These are phyloP conservation scores for Polymixis lichenea DNA, from an alignment of 2,888 invertebrate species.

Conservation along the genomic window DNA sequence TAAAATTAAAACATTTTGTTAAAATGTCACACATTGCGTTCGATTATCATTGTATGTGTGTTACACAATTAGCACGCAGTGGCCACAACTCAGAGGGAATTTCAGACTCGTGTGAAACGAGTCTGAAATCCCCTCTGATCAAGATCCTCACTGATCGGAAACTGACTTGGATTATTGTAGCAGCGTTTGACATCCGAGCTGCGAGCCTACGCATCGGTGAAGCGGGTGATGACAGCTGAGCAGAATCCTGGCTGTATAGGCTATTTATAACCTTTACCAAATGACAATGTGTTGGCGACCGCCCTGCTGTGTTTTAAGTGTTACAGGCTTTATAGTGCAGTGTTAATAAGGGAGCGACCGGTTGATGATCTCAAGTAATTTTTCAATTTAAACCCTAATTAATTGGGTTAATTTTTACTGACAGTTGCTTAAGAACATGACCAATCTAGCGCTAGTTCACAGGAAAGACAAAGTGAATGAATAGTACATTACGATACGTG, in stretches of 20 bases:
- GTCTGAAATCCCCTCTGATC: too few species aligned
- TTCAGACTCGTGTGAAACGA: too few species aligned
- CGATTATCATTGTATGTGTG: too few species aligned
- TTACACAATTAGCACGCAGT: too few species aligned
- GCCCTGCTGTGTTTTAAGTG: neutral
- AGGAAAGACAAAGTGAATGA: too few species aligned
- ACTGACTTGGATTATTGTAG: conserved; percentile 21
- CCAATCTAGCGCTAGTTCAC: neutral
- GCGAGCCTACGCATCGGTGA: neutral
- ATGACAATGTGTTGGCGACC: neutral
- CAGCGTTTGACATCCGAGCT: conserved; percentile 13
- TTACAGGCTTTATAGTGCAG: neutral
- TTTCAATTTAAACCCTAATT: neutral
- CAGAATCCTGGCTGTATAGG: neutral
- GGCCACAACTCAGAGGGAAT: too few species aligned
- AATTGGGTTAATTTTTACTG: neutral
- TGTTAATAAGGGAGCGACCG: neutral
- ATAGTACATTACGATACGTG: too few species aligned
- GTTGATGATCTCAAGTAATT: neutral
- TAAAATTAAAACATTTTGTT: too few species aligned
- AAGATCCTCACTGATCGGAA: conserved; percentile 12
- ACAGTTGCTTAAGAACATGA: neutral
- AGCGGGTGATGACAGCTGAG: conserved; percentile 5
- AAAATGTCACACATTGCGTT: too few species aligned
- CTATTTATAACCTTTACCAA: neutral